Evolutionary conservation across 2,888 invertebrate species (phyloP).

Genomic region (Chelonus formosanus): DNA sequence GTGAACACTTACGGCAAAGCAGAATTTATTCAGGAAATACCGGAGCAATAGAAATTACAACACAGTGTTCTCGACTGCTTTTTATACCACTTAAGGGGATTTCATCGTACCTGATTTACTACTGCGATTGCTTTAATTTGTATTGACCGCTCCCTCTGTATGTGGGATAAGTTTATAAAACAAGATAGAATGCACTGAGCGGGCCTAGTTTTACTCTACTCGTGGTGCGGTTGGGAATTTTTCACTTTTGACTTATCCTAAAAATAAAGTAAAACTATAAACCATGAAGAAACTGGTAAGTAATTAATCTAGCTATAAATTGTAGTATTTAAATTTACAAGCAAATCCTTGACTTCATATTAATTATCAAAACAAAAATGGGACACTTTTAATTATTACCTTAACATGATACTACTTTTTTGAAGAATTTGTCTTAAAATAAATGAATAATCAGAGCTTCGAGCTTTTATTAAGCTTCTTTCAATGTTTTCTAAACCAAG

Average conservation of each 20-base stretch:
- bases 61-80: slow-evolving; percentile 52
- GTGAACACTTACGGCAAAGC: slow-evolving; percentile 39
- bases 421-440: too few species aligned
- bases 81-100: slow-evolving; percentile 63
- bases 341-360: neutral
- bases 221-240: neutral
- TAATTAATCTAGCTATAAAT: slow-evolving; percentile 11
- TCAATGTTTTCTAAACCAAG: too few species aligned
- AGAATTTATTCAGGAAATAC: slow-evolving; percentile 62
- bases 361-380: too few species aligned
- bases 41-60: slow-evolving; percentile 56
- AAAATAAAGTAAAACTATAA: too few species aligned
- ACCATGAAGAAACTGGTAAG: slow-evolving; percentile 37
- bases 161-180: slow-evolving; percentile 62
- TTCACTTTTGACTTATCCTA: slow-evolving; percentile 3
- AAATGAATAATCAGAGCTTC: neutral
- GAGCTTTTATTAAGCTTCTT: too few species aligned
- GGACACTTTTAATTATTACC: too few species aligned
- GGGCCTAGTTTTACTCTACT: slow-evolving; percentile 8
- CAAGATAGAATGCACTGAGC: slow-evolving; percentile 39
- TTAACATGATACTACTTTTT: too few species aligned
- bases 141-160: slow-evolving; percentile 44
- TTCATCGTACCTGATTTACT: slow-evolving; percentile 44
- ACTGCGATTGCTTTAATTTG: slow-evolving; percentile 24
- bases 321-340: neutral